A percentile compares a stretch with the other conserved stretches of the same genome.
phyloP scores from a whole-genome alignment of 2,888 invertebrate genomes.

The Pardosa pseudoannulata region DNA sequence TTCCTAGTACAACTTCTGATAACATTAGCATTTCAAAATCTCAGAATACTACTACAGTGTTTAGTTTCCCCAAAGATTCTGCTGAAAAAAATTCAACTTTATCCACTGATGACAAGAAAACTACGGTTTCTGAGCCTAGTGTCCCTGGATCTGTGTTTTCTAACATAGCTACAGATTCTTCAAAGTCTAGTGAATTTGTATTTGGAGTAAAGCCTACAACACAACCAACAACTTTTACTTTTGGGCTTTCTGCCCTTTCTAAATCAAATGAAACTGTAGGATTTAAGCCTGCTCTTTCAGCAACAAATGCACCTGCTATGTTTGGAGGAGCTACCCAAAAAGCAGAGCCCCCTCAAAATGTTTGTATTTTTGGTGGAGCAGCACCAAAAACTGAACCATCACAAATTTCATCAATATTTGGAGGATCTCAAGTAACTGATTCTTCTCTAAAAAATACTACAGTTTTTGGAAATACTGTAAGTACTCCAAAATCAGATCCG shows the following conservation, averaged over 20 bases:
- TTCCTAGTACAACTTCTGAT: not conserved
- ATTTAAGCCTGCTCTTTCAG: slow-evolving; percentile 41
- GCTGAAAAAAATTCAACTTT: slow-evolving; percentile 69
- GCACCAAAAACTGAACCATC: slow-evolving; percentile 11
- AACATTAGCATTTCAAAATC: slow-evolving; percentile 44
- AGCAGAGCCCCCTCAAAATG: not conserved
- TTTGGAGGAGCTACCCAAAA: slow-evolving; percentile 49
- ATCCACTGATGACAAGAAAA: not conserved
- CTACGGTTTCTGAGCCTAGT: not conserved
- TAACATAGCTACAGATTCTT: not conserved
- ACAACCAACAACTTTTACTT: slow-evolving; percentile 51
- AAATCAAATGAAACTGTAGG: slow-evolving; percentile 25
- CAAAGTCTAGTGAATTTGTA: slow-evolving; percentile 45
- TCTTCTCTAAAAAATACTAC: not conserved
- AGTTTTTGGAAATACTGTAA: not conserved
- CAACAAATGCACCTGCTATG: slow-evolving; percentile 17
- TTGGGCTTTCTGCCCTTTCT: slow-evolving; percentile 37
- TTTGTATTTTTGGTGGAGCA: slow-evolving; percentile 36
- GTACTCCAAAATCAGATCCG: not conserved
- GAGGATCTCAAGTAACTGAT: not conserved
- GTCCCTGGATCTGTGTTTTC: not conserved
- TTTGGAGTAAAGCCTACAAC: slow-evolving; percentile 42
- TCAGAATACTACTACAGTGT: slow-evolving; percentile 37
- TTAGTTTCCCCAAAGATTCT: slow-evolving; percentile 73
- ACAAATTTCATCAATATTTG: not conserved